Evolutionary conservation across 2,113 vertebrate genomes (phyloP).

Genomic region (Cricetomys ansorgei): DNA sequence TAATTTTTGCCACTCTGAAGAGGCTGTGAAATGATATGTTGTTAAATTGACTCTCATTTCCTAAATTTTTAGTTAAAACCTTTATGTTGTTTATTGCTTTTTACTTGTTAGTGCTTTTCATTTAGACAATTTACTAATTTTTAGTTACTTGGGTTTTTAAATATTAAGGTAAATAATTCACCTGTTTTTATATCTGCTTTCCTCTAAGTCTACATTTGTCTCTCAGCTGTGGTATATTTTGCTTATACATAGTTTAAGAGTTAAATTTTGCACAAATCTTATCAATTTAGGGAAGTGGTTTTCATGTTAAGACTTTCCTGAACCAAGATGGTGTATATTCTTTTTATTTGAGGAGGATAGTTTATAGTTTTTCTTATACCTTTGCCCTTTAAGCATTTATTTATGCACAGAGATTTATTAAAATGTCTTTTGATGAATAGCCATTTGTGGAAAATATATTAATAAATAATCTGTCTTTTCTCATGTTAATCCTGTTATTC

Average conservation of each 20-base stretch:
- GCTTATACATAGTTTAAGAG: slow-evolving; percentile 20
- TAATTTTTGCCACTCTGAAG: slow-evolving; percentile 48
- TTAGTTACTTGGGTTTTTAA: background rate
- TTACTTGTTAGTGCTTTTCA: slow-evolving; percentile 40
- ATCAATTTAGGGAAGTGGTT: background rate
- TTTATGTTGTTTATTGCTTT: background rate
- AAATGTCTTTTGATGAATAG: slow-evolving; percentile 40
- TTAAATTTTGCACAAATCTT: slow-evolving; percentile 33
- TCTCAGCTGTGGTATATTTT: background rate
- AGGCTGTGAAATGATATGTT: slow-evolving; percentile 44
- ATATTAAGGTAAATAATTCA: slow-evolving; percentile 44
- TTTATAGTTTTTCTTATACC: slow-evolving; percentile 10
- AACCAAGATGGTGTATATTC: slow-evolving; percentile 12
- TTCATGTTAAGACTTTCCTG: slow-evolving; percentile 15
- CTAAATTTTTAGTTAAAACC: background rate
- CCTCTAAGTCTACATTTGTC: slow-evolving; percentile 4
- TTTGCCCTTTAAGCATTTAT: slow-evolving; percentile 31
- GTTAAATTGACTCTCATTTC: slow-evolving; percentile 7
- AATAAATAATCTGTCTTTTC: background rate
- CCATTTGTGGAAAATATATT: slow-evolving; percentile 38
- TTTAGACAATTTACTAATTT: slow-evolving; percentile 7
- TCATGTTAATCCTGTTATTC: slow-evolving; percentile 16
- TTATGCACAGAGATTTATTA: slow-evolving; percentile 7
- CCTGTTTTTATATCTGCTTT: slow-evolving; percentile 39
- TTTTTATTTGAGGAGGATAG: slow-evolving; percentile 23